Base-by-base conservation (phyloP, 1,140 invertebrate species). In the Caenorhabditis inopinata region DNA sequence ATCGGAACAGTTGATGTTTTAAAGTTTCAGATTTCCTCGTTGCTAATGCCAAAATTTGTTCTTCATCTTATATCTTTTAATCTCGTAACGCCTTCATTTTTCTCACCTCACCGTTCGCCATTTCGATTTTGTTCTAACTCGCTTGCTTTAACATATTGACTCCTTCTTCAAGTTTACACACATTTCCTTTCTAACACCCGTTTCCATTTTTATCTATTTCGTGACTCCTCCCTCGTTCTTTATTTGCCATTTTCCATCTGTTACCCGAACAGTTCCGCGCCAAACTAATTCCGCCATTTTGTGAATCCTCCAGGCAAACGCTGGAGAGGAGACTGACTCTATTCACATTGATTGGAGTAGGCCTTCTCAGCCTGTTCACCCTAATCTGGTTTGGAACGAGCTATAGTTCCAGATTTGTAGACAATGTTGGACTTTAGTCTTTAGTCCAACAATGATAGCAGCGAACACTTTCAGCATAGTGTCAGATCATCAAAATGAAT, bases 151-250 rank as follows among this genome's bases (percentile, higher is more conserved):
- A 68, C 58, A 32, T 68, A 32, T 68, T 68, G 58, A 68, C 58
- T 68, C 38, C 58, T 38, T 68, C 58, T 68, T 68, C 32, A 68
- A 68, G 58, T 68, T 68, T 68, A 68, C 58, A 68, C 58, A 68
- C 35, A 7, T 14, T 38, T 58, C 25, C 14, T 29, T 58, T 16
- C 23, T 11, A 25, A 68, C 32, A 38, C 23, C 32, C 35, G 58
- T 32, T 68, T 68, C 32, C n/a, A n/a, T 21, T 21, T n/a, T 58
- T 29, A 5, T 14, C 38, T 14, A 42, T 14, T n/a, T n/a, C n/a
- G n/a, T 38, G 58, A 68, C 58, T 68, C 58, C 58, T 68, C 58
- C 58, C 58, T 68, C 38, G 38, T 14, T 42, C 38, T 42, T 14
- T 7, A 42, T 68, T 68, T 38, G 58, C 58, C 58, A 38, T 68